Evolutionary conservation across 2,797 vertebrate genomes (phyloP), one percentile per base, ranked within the genome.

Genomic region (Chaetophractus vellerosus): DNA sequence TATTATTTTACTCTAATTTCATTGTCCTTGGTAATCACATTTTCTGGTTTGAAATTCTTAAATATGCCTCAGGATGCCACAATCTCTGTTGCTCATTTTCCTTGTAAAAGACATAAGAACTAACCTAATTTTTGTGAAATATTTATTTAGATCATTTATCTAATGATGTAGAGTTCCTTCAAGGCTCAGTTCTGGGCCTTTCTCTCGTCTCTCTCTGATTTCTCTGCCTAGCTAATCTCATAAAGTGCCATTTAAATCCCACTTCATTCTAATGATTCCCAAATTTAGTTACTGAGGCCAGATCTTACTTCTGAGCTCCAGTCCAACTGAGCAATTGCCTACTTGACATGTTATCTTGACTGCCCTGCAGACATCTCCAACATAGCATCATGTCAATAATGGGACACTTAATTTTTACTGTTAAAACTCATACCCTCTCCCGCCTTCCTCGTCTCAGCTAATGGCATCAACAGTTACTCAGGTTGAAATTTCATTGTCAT

Each of bases 1-100:
- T 89, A 91, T 72, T 92, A 88, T 88, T 91, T 88, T 86, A 85
- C 48, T 68, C 23, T 86, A 84, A 96, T 93, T 93, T 94, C 31
- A 79, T 93, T 95, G n/a, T 66, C 23, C 5, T 92, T 79, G 16
- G 45, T 88, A 93, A 81, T 92, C 19, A 76, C 78, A 31, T 36
- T 90, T 93, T 95, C 57, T 91, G 79, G 61, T 76, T 96, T 83
- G 63, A 83, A 90, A 88, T 61, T 78, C 9, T 36, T 90, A 19
- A 81, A 55, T 72, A 57, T 66, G 50, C 52, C 31, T 78, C 76
- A 79, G 64, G 31, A 55, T 86, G 36, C 33, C 57, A 90, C 24
- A 69, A 38, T 82, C 21, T 91, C 59, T 83, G 59, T 55, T 90
- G 31, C 3, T 90, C 26, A 78, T 93, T 95, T 92, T 76, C 36